phyloP scores from a whole-genome alignment of 1,140 invertebrate genomes.

The Drosophila tropicalis region DNA sequence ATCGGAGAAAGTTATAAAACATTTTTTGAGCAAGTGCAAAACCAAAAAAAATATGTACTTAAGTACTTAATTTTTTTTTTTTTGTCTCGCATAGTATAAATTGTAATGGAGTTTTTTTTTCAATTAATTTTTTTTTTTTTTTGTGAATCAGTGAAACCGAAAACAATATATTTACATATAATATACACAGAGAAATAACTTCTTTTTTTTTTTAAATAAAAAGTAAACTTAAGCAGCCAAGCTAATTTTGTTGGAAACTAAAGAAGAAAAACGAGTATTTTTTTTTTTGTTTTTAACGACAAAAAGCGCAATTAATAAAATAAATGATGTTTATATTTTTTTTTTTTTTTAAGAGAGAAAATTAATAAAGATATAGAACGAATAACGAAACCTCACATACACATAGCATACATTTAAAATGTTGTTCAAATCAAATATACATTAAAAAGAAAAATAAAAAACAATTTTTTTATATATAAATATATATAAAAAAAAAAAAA shows the following conservation, averaged over 20 bases:
- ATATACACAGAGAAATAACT: constrained; percentile 14
- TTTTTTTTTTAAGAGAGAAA: constrained; percentile 27
- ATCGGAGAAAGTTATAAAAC: background rate
- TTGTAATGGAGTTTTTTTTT: constrained; percentile 49
- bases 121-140: constrained; percentile 16
- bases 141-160: background rate
- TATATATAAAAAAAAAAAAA: constrained; percentile 59
- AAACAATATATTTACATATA: constrained; percentile 9
- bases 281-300: constrained; percentile 32
- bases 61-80: constrained; percentile 2
- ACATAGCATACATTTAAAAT: constrained; percentile 70
- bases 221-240: constrained; percentile 66
- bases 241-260: constrained; percentile 69
- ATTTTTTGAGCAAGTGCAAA: constrained; percentile 65
- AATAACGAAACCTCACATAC: constrained; percentile 53
- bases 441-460: constrained; percentile 32
- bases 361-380: constrained; percentile 41
- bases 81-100: constrained; percentile 3
- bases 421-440: constrained; percentile 62
- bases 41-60: constrained; percentile 27
- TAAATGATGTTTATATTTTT: constrained; percentile 44
- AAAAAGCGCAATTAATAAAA: constrained; percentile 52
- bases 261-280: background rate
- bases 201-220: constrained; percentile 49
- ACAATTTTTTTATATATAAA: constrained; percentile 55